Evolutionary conservation across 2,797 vertebrate genomes (phyloP), one percentile per base, ranked within the genome.

Genomic region (Sternarchorhynchus goeldii): DNA sequence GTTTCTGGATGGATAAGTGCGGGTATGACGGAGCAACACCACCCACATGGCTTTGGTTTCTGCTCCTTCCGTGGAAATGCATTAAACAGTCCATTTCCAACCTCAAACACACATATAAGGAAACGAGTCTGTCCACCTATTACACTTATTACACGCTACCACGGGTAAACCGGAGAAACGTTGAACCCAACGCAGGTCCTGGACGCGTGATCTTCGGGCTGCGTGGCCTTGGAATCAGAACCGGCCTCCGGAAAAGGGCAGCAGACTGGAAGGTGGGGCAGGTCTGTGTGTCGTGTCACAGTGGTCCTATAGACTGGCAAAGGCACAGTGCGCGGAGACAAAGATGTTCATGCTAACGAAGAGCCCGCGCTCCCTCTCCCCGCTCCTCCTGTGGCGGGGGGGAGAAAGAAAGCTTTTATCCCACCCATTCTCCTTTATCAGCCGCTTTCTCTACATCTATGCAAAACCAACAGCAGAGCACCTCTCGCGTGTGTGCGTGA

Each of bases 381-480:
- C 39, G 29, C 31, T 65, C n/a, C 34, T 65, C 18, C 6, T 36
- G 31, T 64, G 31, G 59, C 16, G 34, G 56, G n/a, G n/a, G 36
- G 18, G 1, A 18, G 1, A 18, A 32, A 76, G 39, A 21, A 36
- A 10, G 4, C 64, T 74, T 74, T 7, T 75, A 63, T 79, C 67
- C 45, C 10, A 10, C 34, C 34, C 20, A 64, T 79, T 64, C 74
- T 29, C 73, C 77, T 56, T 65, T 66, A 58, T 55, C 14, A 67
- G 20, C 18, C 50, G 16, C 45, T n/a, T 18, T 73, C 45, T 75
- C 36, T 80, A 74, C 50, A 31, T 59, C 75, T 65, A 72, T 80
- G 60, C 65, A 73, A 58, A 80, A 76, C 25, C 74, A 67, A 67
- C 67, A 78, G 83, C 80, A 69, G 81, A 84, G 78, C 68, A 80